Percentiles rank a stretch among this genome's conserved stretches.
phyloP scores from a whole-genome alignment of 2,797 vertebrate genomes.

The Diplodus puntazzo region DNA sequence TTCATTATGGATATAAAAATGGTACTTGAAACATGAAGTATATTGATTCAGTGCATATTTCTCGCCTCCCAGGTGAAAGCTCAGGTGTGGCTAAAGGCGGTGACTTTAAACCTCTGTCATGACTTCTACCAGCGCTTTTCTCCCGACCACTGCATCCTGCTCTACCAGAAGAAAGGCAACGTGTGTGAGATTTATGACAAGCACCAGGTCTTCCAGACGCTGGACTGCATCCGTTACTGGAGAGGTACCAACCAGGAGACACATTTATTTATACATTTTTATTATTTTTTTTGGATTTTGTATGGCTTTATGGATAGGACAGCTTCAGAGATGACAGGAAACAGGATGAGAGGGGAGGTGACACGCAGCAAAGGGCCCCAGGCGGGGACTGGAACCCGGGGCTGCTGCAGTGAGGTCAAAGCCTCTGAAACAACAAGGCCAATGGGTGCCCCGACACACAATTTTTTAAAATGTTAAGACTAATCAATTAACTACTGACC shows the following conservation, averaged over 20 bases:
- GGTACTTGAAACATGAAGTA: fast-evolving
- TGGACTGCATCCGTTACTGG: conserved; percentile 98
- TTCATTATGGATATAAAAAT: background rate
- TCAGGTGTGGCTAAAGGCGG: conserved; percentile 94
- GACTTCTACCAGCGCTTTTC: conserved; percentile 93
- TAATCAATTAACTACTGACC: no score
- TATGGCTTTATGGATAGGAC: no score
- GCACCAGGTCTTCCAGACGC: conserved; percentile 96
- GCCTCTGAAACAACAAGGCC: no score
- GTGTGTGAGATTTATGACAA: conserved; percentile 98
- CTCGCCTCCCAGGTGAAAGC: conserved; percentile 87
- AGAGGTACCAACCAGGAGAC: conserved; percentile 74
- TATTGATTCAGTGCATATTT: background rate
- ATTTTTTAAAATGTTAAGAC: no score
- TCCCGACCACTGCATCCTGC: conserved; percentile 94
- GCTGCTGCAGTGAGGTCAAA: no score
- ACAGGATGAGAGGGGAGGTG: no score
- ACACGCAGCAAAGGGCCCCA: no score
- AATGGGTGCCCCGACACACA: no score
- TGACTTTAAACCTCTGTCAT: conserved; percentile 88
- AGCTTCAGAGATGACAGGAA: no score
- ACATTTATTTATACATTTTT: no score
- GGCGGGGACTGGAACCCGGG: no score
- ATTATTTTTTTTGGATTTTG: no score
- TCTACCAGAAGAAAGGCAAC: conserved; percentile 97